Base-by-base conservation (phyloP, 92 coral and sea anemone genomes). In the Scolanthus callimorphus region DNA sequence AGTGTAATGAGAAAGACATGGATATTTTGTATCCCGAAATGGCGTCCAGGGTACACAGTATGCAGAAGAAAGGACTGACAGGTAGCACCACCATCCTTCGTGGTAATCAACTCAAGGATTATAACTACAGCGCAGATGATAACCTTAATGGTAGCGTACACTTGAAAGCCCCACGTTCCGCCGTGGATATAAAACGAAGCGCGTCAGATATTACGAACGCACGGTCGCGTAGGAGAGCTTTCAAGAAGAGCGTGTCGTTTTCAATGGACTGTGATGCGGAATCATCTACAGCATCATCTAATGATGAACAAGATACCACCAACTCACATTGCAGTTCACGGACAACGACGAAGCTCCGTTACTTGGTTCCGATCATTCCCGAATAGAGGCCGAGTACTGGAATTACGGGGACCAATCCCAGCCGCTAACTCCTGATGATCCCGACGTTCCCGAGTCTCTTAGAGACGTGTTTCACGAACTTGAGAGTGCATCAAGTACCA, bases 81-180 rank as follows among this genome's bases (percentile, higher is more conserved):
- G 96, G 96, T 19, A 78, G 80, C 26, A 65, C 90, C 10, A 83
- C 85, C n/a, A 83, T 88, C 11, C 64, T 87, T 25, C 96, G 90
- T 19, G 81, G 95, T 0, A 67, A 66, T 34, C 74, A 82, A 17
- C 19, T 82, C 47, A 82, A 82, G 15, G 75, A 57, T 20, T 45
- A 47, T 17, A 31, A 29, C 11, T 4, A 17, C 20, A 56, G 45
- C 2, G 17, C 22, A 1, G 41, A 15, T n/a, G 51, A 65, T 24
- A 47, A 20, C 2, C 29, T 19, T 20, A 30, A 2, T 26, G n/a
- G n/a, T n/a, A n/a, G n/a, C n/a, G n/a, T n/a, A n/a, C n/a, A n/a
- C n/a, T n/a, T n/a, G n/a, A 4, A 3, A 34, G 1, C 6, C 17
- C 41, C 20, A 8, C 27, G 28, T 12, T 45, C 55, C 22, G 20